A percentile compares a stretch with the other conserved stretches of the same genome.
phyloP scores from a whole-genome alignment of 64 coral and sea anemone species.

The Orbicella faveolata region DNA sequence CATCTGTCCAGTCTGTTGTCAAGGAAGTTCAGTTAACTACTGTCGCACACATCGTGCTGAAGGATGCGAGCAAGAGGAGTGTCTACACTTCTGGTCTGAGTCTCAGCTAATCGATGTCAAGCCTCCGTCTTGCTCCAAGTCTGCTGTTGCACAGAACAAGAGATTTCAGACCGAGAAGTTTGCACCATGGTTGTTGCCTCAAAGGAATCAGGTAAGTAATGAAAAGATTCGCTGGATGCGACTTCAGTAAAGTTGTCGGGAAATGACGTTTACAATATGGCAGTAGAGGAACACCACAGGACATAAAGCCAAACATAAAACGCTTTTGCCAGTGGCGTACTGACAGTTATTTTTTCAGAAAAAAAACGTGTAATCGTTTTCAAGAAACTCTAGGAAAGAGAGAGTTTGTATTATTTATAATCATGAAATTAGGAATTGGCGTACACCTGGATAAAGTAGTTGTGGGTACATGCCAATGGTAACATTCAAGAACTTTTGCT shows the following conservation, averaged over 20 bases:
- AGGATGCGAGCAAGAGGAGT: neutral
- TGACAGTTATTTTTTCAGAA: too few relatives aligned
- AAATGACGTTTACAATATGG: neutral
- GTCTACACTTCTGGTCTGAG: neutral
- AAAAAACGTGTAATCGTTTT: too few relatives aligned
- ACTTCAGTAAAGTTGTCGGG: neutral
- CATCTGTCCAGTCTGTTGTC: neutral
- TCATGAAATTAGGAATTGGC: too few relatives aligned
- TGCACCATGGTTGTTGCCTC: neutral
- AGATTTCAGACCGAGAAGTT: neutral
- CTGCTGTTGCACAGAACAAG: neutral
- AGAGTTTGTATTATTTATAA: too few relatives aligned
- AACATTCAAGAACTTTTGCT: too few relatives aligned
- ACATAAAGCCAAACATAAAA: too few relatives aligned
- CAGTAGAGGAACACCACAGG: too few relatives aligned
- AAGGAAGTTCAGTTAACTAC: neutral
- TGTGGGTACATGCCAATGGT: too few relatives aligned
- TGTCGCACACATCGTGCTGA: neutral
- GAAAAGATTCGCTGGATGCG: neutral
- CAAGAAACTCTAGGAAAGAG: too few relatives aligned
- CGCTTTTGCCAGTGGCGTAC: too few relatives aligned
- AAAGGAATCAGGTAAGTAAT: neutral
- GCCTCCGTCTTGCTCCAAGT: neutral
- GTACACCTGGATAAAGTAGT: too few relatives aligned
- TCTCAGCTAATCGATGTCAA: neutral